Percentiles rank a stretch among this genome's conserved stretches.
phyloP scores from a whole-genome alignment of 2,113 vertebrate species.

The Macaca nemestrina region DNA sequence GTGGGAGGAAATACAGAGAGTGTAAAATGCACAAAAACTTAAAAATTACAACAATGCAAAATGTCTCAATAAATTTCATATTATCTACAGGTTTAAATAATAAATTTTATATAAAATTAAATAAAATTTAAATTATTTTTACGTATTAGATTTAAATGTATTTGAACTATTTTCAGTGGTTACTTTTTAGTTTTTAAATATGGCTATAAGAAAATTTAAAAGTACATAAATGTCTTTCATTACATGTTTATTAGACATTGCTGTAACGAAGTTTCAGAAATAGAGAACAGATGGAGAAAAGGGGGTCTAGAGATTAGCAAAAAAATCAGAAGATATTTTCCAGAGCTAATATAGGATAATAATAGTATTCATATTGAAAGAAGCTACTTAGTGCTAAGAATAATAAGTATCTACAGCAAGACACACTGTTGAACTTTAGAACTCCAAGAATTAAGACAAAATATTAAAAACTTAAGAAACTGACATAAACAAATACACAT shows the following conservation, averaged over 20 bases:
- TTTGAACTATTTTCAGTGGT: background rate
- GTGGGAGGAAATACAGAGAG: background rate
- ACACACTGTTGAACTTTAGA: background rate
- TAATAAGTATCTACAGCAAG: background rate
- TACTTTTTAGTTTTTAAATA: background rate
- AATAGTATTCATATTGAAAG: background rate
- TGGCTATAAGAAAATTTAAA: background rate
- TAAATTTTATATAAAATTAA: background rate
- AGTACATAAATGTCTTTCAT: background rate
- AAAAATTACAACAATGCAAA: background rate
- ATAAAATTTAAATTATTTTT: background rate
- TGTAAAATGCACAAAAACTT: background rate
- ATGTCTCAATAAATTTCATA: background rate
- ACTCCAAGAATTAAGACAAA: background rate
- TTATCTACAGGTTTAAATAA: background rate
- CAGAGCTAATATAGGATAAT: background rate
- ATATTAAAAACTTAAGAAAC: background rate
- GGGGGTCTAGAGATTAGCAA: background rate
- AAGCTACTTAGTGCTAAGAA: background rate
- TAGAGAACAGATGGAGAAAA: background rate
- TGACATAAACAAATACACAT: background rate
- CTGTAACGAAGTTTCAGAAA: background rate
- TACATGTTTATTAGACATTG: background rate
- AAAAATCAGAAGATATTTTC: background rate
- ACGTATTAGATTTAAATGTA: background rate